Conservation (phyloP, 2,113 vertebrate genomes). For the Sitta europaea region DNA sequence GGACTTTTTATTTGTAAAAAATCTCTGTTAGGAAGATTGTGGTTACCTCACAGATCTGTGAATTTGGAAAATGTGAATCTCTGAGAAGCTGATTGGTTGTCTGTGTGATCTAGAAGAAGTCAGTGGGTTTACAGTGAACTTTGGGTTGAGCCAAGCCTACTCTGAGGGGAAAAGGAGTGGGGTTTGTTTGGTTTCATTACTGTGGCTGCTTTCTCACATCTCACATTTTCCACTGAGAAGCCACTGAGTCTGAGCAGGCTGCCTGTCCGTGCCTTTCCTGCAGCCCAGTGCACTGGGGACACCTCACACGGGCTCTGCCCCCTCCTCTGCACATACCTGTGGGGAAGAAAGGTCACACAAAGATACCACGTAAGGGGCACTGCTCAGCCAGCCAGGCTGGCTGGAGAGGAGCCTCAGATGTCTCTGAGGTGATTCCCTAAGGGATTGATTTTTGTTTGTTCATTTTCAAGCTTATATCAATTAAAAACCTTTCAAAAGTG, state of each 20-base stretch:
- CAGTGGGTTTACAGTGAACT: background rate
- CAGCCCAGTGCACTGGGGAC: background rate
- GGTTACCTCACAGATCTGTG: background rate
- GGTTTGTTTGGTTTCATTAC: background rate
- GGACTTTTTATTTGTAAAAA: background rate
- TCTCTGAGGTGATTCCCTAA: background rate
- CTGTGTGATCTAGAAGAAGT: background rate
- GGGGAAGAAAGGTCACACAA: background rate
- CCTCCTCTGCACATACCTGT: background rate
- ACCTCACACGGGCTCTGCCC: rapidly evolving
- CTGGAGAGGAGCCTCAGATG: background rate
- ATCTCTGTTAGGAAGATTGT: background rate
- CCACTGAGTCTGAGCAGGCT: rapidly evolving
- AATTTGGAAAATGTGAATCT: background rate
- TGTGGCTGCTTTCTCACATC: background rate
- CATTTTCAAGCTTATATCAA: background rate
- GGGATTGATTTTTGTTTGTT: background rate
- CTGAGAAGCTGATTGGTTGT: background rate
- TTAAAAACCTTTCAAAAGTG: background rate
- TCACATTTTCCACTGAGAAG: background rate
- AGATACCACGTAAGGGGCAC: rapidly evolving
- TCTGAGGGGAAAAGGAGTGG: background rate
- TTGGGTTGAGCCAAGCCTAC: background rate
- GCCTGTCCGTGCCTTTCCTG: background rate
- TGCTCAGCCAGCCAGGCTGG: background rate